A percentile compares a stretch with the other conserved stretches of the same genome.
phyloP scores from a whole-genome alignment of 2,797 vertebrate genomes.

The Delichon dasypus region DNA sequence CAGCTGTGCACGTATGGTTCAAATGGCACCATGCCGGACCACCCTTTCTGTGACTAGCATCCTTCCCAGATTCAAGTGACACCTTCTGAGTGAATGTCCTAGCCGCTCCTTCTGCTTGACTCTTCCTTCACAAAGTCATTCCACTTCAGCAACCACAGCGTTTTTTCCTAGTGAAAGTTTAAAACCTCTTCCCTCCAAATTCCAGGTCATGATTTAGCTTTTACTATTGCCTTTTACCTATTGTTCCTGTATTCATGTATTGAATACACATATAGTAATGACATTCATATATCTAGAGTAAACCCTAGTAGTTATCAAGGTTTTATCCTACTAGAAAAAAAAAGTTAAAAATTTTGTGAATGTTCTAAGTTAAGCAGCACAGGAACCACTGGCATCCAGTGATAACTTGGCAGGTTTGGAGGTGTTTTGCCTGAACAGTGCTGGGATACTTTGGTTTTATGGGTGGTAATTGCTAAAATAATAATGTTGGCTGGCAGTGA shows the following conservation, averaged over 20 bases:
- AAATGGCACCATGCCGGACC: neutral
- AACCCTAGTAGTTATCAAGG: neutral
- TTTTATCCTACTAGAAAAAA: neutral
- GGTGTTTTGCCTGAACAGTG: neutral
- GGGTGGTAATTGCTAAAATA: neutral
- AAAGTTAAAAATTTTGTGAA: neutral
- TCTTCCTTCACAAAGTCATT: neutral
- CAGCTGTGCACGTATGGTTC: rapidly evolving
- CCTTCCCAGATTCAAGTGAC: neutral
- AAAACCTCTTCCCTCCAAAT: neutral
- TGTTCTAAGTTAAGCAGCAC: neutral
- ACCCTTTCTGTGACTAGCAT: neutral
- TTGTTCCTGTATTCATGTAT: neutral
- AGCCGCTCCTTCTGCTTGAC: neutral
- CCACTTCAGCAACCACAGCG: neutral
- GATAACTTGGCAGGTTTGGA: neutral
- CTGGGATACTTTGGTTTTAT: neutral
- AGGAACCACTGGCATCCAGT: neutral
- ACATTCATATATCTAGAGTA: neutral
- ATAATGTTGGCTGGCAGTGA: neutral
- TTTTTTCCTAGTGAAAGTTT: neutral
- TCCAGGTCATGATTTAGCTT: neutral
- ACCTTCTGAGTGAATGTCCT: neutral
- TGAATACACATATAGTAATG: neutral
- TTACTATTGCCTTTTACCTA: neutral